A percentile compares a stretch with the other conserved stretches of the same genome.
These are phyloP conservation scores for Acheta domesticus DNA, from an alignment of 2,888 invertebrate genomes.

Conservation along the genomic window DNA sequence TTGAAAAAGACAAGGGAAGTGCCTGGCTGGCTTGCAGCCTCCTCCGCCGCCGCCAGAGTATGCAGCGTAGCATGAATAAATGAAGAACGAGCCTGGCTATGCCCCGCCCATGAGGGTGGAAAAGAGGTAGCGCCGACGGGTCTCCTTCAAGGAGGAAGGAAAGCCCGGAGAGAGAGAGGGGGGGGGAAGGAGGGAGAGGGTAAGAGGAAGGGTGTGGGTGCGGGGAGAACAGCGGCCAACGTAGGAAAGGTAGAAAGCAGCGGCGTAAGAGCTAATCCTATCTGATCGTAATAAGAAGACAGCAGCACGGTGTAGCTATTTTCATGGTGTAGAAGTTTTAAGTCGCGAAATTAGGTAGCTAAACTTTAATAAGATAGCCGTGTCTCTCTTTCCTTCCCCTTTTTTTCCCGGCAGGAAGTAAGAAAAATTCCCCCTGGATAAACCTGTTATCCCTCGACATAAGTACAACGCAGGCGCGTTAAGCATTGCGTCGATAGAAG, in stretches of 20 bases:
- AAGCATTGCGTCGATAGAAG: constrained; percentile 6
- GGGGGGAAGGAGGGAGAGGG: not conserved
- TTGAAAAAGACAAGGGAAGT: constrained; percentile 33
- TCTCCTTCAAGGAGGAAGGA: not conserved
- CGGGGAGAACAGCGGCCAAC: not conserved
- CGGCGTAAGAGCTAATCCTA: constrained; percentile 28
- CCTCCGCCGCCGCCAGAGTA: not conserved
- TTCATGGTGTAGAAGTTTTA: constrained; percentile 20
- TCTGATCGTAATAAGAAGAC: constrained; percentile 31
- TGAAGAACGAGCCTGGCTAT: not conserved
- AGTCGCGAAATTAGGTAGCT: constrained; percentile 30
- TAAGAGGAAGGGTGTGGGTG: not conserved
- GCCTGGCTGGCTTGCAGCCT: not conserved
- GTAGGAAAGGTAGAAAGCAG: constrained; percentile 22
- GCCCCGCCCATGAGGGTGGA: not conserved
- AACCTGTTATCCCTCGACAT: constrained; percentile 18
- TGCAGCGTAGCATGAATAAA: constrained; percentile 18
- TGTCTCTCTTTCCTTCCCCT: constrained; percentile 21
- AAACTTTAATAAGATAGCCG: constrained; percentile 32
- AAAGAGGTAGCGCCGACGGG: not conserved
- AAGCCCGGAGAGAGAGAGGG: not conserved
- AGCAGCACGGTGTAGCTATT: constrained; percentile 25
- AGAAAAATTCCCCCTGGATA: not conserved
- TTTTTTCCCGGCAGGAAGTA: not conserved
- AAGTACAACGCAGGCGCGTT: not conserved